These are phyloP conservation scores for Sesamia nonagrioides DNA, from an alignment of 1,140 invertebrate genomes.

Conservation along the genomic window DNA sequence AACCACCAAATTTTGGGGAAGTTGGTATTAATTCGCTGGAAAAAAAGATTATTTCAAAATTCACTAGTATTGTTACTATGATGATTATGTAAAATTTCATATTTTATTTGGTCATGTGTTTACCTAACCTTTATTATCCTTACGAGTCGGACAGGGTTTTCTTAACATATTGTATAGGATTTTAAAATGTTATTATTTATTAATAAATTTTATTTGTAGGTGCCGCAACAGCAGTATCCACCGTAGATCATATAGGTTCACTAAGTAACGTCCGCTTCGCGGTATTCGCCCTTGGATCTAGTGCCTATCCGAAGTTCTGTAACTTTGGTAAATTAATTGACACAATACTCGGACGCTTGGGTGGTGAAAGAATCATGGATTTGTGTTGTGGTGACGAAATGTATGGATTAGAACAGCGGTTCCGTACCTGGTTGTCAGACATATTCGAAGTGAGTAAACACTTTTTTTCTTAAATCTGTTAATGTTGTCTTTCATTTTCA, in stretches of 20 bases:
- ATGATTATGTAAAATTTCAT: no score
- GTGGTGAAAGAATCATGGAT: slow-evolving; percentile 94
- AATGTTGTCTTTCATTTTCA: no score
- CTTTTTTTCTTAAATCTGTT: neutral
- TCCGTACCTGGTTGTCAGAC: slow-evolving; percentile 96
- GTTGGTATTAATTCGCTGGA: no score
- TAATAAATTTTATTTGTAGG: slow-evolving; percentile 67
- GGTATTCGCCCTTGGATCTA: slow-evolving; percentile 97
- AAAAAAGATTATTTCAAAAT: no score
- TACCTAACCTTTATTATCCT: no score
- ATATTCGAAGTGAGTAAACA: slow-evolving; percentile 92
- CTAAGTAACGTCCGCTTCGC: slow-evolving; percentile 97
- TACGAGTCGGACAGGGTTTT: no score
- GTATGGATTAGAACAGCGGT: slow-evolving; percentile 98
- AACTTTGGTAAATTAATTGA: slow-evolving; percentile 98
- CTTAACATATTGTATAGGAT: no score
- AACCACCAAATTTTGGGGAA: no score
- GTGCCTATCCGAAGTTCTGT: slow-evolving; percentile 98
- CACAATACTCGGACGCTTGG: slow-evolving; percentile 95
- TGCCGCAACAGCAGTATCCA: slow-evolving; percentile 89
- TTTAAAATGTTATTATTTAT: neutral
- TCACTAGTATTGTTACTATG: no score
- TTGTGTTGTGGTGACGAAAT: slow-evolving; percentile 97
- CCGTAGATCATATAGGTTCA: slow-evolving; percentile 94
- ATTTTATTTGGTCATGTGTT: no score